These are phyloP conservation scores for Drosophila kokeensis DNA, from an alignment of 2,888 invertebrate species.

Conservation along the genomic window DNA sequence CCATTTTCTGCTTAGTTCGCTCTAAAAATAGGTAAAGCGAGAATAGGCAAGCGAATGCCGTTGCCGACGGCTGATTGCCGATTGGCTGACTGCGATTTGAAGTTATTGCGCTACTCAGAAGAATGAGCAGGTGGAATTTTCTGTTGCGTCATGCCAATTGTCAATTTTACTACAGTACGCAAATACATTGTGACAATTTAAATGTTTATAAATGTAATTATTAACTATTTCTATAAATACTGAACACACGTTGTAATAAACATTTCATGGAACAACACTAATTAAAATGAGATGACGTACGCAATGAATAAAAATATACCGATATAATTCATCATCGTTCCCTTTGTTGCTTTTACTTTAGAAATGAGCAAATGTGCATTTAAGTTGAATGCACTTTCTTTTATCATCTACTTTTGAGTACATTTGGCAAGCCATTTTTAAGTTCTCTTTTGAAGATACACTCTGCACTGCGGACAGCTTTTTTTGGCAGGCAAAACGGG, in stretches of 20 bases:
- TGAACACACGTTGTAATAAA: no score
- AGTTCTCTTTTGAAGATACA: background rate
- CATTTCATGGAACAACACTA: background rate
- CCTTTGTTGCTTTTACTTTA: background rate
- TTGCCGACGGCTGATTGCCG: constrained; percentile 11
- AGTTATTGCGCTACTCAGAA: constrained; percentile 17
- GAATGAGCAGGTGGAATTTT: constrained; percentile 18
- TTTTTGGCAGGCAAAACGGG: constrained; percentile 21
- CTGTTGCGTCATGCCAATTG: constrained; percentile 23
- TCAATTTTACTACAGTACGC: background rate
- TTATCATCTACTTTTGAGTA: constrained; percentile 2
- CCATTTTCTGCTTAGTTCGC: constrained; percentile 38
- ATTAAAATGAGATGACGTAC: background rate
- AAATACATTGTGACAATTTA: background rate
- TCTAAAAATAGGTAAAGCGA: constrained; percentile 32
- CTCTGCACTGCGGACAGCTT: background rate
- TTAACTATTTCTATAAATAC: background rate
- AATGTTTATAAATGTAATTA: background rate
- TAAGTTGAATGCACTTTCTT: constrained; percentile 47
- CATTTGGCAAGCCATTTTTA: constrained; percentile 12
- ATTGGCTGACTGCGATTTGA: constrained; percentile 3
- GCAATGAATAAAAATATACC: background rate
- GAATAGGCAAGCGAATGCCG: constrained; percentile 8
- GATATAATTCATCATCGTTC: background rate
- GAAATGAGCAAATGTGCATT: background rate